Base-by-base conservation (phyloP, 2,888 invertebrate genomes). In the Xanthia togata region DNA sequence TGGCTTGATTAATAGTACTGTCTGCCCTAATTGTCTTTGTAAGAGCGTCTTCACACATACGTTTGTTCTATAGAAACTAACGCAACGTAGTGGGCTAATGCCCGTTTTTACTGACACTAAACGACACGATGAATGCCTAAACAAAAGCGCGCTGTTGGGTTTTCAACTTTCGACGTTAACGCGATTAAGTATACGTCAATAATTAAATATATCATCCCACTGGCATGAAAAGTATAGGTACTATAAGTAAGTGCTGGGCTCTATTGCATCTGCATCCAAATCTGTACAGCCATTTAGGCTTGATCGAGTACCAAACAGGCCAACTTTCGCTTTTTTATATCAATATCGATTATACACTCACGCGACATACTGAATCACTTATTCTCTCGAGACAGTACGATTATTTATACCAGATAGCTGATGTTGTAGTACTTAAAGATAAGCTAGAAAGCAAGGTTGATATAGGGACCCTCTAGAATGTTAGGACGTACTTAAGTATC, bases 271-370 rank as follows among this genome's bases (percentile, higher is more conserved):
- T 44, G 17, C 5, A 64, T 44, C 41, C 0, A 59, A 12, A 70
- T 35, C 31, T n/a, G 11, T 17, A 31, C n/a, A 64, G 31, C 31
- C 17, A 23, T 44, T 12, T 55, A 26, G 26, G 65, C 50, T 38
- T 71, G 38, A 38, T 47, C 14, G 20, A 38, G 23, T 47, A 47
- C 11, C 11, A 26, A 59, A 44, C n/a, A n/a, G 6, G 12, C 2
- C 20, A 17, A 60, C 47, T 73, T 73, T 50, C n/a, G 26, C 38
- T 12, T 73, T 73, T 57, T n/a, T n/a, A 23, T n/a, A 65, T 68
- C 2, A 57, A 47, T n/a, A 31, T n/a, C 26, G 17, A n/a, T 44
- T 47, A 20, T 59, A 38, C 35, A 70, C 11, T 70, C 70, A 73
- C 47, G 47, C 26, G 38, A 70, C 31, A 23, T 50, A 73, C 47